Base-by-base conservation (phyloP, 2,113 vertebrate genomes). In the Leptodactylus fuscus region DNA sequence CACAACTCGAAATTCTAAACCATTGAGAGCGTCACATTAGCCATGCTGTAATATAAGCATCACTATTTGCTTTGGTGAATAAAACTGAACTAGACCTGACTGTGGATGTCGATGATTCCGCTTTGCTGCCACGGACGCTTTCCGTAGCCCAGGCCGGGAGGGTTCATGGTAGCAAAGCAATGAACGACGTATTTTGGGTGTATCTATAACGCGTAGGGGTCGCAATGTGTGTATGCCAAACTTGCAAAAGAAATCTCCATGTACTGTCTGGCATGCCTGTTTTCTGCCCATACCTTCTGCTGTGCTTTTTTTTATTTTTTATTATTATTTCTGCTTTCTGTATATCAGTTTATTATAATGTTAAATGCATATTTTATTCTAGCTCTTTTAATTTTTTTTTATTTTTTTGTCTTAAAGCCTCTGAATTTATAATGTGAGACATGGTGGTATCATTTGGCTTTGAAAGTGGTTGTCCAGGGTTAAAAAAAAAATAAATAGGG, bases 201-300 rank as follows among this genome's bases (percentile, higher is more conserved):
- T 41, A 78, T 4, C n/a, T 70, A 70, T 69, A 69, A n/a, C 10
- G 38, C 22, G 49, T 13, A 16, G 8, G 24, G 20, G n/a, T n/a
- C n/a, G n/a, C n/a, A n/a, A n/a, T n/a, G n/a, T 69, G 32, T 74
- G 49, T 83, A 73, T 74, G 81, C 81, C 81, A 83, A 58, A 83
- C 41, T 27, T 36, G 46, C 70, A 12, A 76, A 16, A 41, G n/a
- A 78, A 24, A 1, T 78, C 49, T 75, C n/a, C 79, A 16, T 85
- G 74, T 85, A 79, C 46, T 36, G 75, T 85, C 83, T 16, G 62
- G 83, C 36, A 70, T 84, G 53, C 82, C 58, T 65, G 82, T 75
- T n/a, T n/a, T n/a, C n/a, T 49, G 62, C 60, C 55, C 82, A 77
- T 75, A 75, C 29, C 44, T 83, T 83, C 27, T 76, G 18, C 38